phyloP scores from a whole-genome alignment of 2,797 vertebrate species.

The Micrastur ruficollis region DNA sequence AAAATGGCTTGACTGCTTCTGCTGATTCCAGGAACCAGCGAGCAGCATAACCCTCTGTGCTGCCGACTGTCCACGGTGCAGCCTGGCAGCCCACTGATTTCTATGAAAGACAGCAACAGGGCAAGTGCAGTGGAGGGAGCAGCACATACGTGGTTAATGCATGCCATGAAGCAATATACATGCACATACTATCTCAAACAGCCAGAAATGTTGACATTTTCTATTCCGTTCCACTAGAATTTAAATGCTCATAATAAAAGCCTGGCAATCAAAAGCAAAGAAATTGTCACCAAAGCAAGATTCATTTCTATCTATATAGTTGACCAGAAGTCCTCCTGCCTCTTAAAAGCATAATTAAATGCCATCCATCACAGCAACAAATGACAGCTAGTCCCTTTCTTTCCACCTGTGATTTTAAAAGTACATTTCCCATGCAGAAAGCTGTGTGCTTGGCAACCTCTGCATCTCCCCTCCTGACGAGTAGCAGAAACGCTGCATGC shows the following conservation, averaged over 20 bases:
- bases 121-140: slow-evolving; percentile 23
- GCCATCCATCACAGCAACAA: background rate
- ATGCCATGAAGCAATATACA: background rate
- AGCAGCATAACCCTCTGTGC: background rate
- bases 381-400: background rate
- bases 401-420: slow-evolving; percentile 45
- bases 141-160: slow-evolving; percentile 43
- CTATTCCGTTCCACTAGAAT: slow-evolving; percentile 29
- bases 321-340: slow-evolving; percentile 3
- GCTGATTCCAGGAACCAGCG: background rate
- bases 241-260: slow-evolving; percentile 52
- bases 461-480: slow-evolving; percentile 56
- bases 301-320: background rate
- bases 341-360: slow-evolving; percentile 3
- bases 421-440: slow-evolving; percentile 45
- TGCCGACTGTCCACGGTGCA: background rate
- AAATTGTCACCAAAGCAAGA: slow-evolving; percentile 14
- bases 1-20: background rate
- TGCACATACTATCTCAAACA: background rate
- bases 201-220: slow-evolving; percentile 15
- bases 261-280: slow-evolving; percentile 45
- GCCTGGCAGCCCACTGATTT: background rate
- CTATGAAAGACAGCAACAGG: slow-evolving; percentile 26
- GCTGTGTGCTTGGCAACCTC: slow-evolving; percentile 60
- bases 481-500: slow-evolving; percentile 51